Percentiles rank a stretch among this genome's conserved stretches.
phyloP scores from a whole-genome alignment of 2,113 vertebrate genomes.

The Lates calcarifer region DNA sequence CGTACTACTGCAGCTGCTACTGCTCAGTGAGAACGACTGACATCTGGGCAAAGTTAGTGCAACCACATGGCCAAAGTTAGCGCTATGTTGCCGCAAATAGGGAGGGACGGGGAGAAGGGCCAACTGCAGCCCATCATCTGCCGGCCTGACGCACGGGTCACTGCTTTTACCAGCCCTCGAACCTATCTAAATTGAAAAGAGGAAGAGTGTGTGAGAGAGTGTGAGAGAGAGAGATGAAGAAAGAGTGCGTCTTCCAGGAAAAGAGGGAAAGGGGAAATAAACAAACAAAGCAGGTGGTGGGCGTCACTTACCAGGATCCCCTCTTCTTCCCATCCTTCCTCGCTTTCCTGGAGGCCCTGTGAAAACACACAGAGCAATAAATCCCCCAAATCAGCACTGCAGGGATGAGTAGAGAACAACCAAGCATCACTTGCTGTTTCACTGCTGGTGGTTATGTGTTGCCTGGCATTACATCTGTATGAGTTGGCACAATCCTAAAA shows the following conservation, averaged over 20 bases:
- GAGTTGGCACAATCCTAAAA: slow-evolving; percentile 30
- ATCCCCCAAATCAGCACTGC: slow-evolving; percentile 39
- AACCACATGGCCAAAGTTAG: slow-evolving; percentile 76
- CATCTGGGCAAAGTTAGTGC: slow-evolving; percentile 77
- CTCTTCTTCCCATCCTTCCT: slow-evolving; percentile 91
- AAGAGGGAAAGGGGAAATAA: slow-evolving; percentile 40
- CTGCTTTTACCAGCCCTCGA: slow-evolving; percentile 47
- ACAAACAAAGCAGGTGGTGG: slow-evolving; percentile 45
- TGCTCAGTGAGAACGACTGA: slow-evolving; percentile 64
- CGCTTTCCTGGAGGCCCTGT: slow-evolving; percentile 94
- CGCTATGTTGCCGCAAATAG: slow-evolving; percentile 45
- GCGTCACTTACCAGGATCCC: slow-evolving; percentile 89
- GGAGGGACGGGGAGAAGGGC: slow-evolving; percentile 55
- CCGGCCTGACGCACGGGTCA: slow-evolving; percentile 56
- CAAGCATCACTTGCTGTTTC: slow-evolving; percentile 42
- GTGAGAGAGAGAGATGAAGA: neutral
- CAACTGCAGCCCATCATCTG: slow-evolving; percentile 57
- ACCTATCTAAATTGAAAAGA: slow-evolving; percentile 32
- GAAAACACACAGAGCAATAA: slow-evolving; percentile 75
- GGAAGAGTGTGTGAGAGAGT: neutral
- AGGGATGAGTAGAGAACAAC: slow-evolving; percentile 49
- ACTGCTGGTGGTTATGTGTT: slow-evolving; percentile 47
- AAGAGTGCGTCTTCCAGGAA: slow-evolving; percentile 35
- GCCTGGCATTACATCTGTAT: slow-evolving; percentile 41
- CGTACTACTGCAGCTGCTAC: slow-evolving; percentile 74